phyloP scores from a whole-genome alignment of 1,140 invertebrate species.

The Nixonia krombeini region DNA sequence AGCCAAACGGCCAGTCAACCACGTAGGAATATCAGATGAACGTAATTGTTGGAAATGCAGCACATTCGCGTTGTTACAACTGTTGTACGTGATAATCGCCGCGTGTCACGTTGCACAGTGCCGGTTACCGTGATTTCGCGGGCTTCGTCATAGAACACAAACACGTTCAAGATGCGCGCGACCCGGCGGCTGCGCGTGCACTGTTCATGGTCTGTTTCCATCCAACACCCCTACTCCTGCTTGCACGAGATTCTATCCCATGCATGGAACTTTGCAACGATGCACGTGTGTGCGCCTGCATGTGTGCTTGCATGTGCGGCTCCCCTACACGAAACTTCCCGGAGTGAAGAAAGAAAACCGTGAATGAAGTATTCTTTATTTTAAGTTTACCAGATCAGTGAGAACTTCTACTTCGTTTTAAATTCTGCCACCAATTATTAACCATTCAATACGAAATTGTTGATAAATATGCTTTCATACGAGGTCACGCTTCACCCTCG shows the following conservation, averaged over 20 bases:
- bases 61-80: background rate
- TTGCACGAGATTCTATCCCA: slow-evolving; percentile 1
- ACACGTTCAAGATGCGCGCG: slow-evolving; percentile 56
- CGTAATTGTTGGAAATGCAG: background rate
- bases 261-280: slow-evolving; percentile 4
- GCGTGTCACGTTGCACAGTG: slow-evolving; percentile 57
- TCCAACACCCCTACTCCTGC: slow-evolving; percentile 14
- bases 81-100: slow-evolving; percentile 29
- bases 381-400: too few relatives aligned
- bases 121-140: slow-evolving; percentile 56
- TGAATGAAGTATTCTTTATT: background rate
- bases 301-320: background rate
- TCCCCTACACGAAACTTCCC: background rate
- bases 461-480: too few relatives aligned
- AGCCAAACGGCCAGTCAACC: too few relatives aligned
- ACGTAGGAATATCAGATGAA: too few relatives aligned
- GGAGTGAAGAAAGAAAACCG: background rate
- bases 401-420: too few relatives aligned
- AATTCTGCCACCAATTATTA: too few relatives aligned
- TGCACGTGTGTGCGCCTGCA: slow-evolving; percentile 14
- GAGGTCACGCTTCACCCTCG: too few relatives aligned
- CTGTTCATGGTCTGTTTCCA: slow-evolving; percentile 41
- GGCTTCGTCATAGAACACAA: slow-evolving; percentile 46
- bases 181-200: slow-evolving; percentile 65
- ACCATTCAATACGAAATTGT: too few relatives aligned